These are phyloP conservation scores for Megalops atlanticus DNA, from an alignment of 2,113 vertebrate species.

Conservation along the genomic window DNA sequence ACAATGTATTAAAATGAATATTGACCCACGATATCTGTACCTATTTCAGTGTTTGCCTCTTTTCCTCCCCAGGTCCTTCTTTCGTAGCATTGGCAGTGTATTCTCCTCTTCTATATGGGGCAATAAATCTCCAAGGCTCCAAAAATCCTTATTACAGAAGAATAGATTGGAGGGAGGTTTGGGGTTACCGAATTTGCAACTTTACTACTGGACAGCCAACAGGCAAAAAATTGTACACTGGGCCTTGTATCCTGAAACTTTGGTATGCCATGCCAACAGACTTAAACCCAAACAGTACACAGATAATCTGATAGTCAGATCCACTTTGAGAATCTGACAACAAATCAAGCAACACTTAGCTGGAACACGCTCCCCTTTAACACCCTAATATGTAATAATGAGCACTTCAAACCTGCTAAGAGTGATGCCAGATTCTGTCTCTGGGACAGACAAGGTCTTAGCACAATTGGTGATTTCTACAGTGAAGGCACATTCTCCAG, in stretches of 20 bases:
- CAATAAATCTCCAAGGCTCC: slow-evolving; percentile 1
- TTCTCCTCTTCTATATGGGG: slow-evolving; percentile 26
- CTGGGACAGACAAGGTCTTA: too few relatives aligned
- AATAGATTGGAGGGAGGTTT: slow-evolving; percentile 4
- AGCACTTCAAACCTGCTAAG: too few relatives aligned
- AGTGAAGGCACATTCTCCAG: too few relatives aligned
- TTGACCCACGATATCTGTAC: slow-evolving; percentile 20
- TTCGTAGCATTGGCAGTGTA: neutral
- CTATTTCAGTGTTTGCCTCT: slow-evolving; percentile 27
- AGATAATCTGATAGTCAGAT: slow-evolving; percentile 18
- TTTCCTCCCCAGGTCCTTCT: slow-evolving; percentile 11
- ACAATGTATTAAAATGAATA: slow-evolving; percentile 32
- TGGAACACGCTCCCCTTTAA: slow-evolving; percentile 8
- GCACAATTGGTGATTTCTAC: too few relatives aligned
- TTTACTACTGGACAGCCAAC: slow-evolving; percentile 20
- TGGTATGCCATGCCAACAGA: slow-evolving; percentile 15
- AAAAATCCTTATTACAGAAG: slow-evolving; percentile 3
- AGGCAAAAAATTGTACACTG: too few relatives aligned
- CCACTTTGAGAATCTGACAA: slow-evolving; percentile 17
- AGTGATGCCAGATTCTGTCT: too few relatives aligned
- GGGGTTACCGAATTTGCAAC: slow-evolving; percentile 18
- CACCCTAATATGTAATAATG: too few relatives aligned
- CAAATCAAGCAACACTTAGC: slow-evolving; percentile 20
- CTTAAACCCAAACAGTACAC: slow-evolving; percentile 15
- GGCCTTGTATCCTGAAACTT: too few relatives aligned